Evolutionary conservation across 2,797 vertebrate species (phyloP), one percentile per base, ranked within the genome.

Genomic region (Tarsius wallacei): DNA sequence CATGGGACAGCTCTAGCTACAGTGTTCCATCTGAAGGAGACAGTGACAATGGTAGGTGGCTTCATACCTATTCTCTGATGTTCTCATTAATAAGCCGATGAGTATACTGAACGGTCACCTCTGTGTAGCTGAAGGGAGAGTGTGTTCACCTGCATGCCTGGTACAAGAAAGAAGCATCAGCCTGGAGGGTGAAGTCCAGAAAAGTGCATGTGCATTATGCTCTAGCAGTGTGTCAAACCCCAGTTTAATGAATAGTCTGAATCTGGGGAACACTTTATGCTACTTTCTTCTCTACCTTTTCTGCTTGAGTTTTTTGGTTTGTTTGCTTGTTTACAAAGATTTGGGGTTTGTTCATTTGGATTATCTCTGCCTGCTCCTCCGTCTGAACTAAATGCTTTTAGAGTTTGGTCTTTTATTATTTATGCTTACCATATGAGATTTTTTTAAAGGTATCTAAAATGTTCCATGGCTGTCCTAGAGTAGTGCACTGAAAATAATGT

Each of bases 1-100:
- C 99, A 99, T 98, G 99, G 98, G 99, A 98, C 99, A 99, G 93
- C 99, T 99, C 99, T 99, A 99, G 98, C 95, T 98, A 99, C 98
- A 98, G 98, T 99, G 99, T 99, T 98, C 99, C 99, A 97, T 99
- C 99, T 97, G 99, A 99, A 98, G 99, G 99, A 99, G 98, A 99
- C 99, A 98, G 98, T 99, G 99, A 98, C 98, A 98, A 99, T 99
- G 99, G 99, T 99, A 99, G 99, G 99, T 99, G 97, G 94, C 97
- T 96, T 96, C 96, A 70, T 97, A 93, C 96, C 77, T 98, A 2
- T 97, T 97, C 98, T 94, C 98, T 97, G 12, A 96, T 94, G 93
- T 95, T 97, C 98, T 42, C 96, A 22, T 91, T 97, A 97, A 86
- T 93, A 28, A 96, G 97, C 96, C 91, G 59, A 31, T 96, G 87